A percentile compares a stretch with the other conserved stretches of the same genome.
Evolutionary conservation across 2,888 invertebrate species (phyloP).

Genomic region (Drepanosiphum platanoidis): DNA sequence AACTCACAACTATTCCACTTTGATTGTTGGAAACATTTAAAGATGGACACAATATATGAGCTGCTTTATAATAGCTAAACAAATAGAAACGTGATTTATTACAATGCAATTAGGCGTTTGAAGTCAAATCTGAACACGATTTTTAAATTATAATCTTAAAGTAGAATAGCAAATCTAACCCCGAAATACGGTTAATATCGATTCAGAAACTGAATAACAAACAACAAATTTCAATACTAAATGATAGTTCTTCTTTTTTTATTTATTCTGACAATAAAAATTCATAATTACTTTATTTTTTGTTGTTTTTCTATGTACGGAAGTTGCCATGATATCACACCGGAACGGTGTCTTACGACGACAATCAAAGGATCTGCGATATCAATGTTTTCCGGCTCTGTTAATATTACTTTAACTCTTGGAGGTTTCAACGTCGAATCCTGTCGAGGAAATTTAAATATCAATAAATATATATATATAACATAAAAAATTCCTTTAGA

Average conservation of each 20-base stretch:
- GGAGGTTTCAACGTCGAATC: constrained; percentile 18
- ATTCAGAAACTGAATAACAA: not conserved
- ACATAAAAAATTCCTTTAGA: not conserved
- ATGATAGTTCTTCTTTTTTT: not conserved
- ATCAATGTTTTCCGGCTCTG: constrained; percentile 65
- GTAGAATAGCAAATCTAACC: not conserved
- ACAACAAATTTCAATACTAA: not conserved
- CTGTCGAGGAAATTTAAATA: not conserved
- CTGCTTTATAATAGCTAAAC: constrained; percentile 44
- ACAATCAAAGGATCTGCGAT: constrained; percentile 75
- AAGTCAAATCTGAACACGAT: not conserved
- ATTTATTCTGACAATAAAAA: not conserved
- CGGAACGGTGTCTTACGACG: constrained; percentile 79
- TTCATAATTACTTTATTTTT: constrained; percentile 64
- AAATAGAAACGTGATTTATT: not conserved
- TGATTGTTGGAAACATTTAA: constrained; percentile 63
- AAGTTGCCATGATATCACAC: constrained; percentile 82
- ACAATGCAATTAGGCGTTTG: not conserved
- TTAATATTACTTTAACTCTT: constrained; percentile 27
- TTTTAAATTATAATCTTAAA: not conserved
- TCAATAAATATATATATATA: not conserved
- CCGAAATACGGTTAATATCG: not conserved
- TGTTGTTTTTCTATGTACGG: constrained; percentile 72
- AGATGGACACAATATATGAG: constrained; percentile 52
- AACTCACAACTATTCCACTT: constrained; percentile 74